Base-by-base conservation (phyloP, 92 coral and sea anemone species). In the Hydrozoanthus gracilis region DNA sequence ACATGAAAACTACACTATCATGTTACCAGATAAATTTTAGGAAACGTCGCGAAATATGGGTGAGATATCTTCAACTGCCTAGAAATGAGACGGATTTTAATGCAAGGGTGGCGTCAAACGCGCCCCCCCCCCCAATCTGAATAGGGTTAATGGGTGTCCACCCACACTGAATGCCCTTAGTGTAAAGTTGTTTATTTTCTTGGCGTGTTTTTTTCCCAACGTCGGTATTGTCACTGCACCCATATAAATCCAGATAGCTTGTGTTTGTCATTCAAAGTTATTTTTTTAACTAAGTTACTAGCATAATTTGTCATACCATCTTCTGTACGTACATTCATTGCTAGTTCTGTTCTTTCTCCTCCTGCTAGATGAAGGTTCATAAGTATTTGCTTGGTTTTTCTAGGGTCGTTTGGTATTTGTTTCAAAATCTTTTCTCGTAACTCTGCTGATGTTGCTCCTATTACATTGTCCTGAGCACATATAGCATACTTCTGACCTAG, bases 91-190 rank as follows among this genome's bases (percentile, higher is more conserved):
- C n/a, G n/a, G n/a, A n/a, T n/a, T n/a, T n/a, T n/a, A n/a, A n/a
- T n/a, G n/a, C n/a, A n/a, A n/a, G n/a, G n/a, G n/a, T n/a, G n/a
- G n/a, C n/a, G n/a, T n/a, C n/a, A n/a, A n/a, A n/a, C n/a, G n/a
- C n/a, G n/a, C n/a, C n/a, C n/a, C n/a, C n/a, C n/a, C n/a, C n/a
- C n/a, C n/a, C n/a, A n/a, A n/a, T n/a, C n/a, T n/a, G n/a, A n/a
- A n/a, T n/a, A n/a, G n/a, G n/a, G n/a, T n/a, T n/a, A n/a, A n/a
- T 89, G 73, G 90, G 92, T 84, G 95, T 92, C 95, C 91, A 86
- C 87, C 73, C 82, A 47, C 84, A 86, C 77, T 86, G 68, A 67
- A 92, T 92, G 47, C 91, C 90, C 20, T 86, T 61, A 35, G 79
- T 48, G 76, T 91, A 88, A 65, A 78, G 72, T 35, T 91, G 82